Evolutionary conservation across 2,113 vertebrate species (phyloP).

Genomic region (Gavialis gangeticus): DNA sequence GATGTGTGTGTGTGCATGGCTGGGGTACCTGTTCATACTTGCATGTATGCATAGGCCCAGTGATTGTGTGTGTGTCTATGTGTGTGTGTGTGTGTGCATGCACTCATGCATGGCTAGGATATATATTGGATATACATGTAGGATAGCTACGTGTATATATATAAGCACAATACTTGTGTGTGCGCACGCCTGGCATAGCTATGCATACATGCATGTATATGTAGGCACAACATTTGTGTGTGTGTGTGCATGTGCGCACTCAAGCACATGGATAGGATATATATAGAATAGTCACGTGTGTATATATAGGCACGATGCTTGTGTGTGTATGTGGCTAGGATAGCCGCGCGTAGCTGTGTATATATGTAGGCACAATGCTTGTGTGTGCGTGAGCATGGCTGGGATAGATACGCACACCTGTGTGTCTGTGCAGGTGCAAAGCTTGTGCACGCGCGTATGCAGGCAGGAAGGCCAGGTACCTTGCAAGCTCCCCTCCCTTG

Average conservation of each 20-base stretch:
- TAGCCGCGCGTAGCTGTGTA: too few relatives aligned
- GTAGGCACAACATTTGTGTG: not conserved
- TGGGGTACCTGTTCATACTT: too few relatives aligned
- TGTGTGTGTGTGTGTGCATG: fast-evolving
- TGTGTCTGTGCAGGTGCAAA: not conserved
- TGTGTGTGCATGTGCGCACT: not conserved
- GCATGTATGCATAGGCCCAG: fast-evolving
- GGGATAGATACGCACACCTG: fast-evolving
- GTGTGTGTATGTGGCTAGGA: fast-evolving
- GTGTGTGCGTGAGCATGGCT: too few relatives aligned
- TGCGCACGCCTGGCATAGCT: fast-evolving
- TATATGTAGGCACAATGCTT: not conserved
- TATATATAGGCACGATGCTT: fast-evolving
- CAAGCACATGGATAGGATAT: too few relatives aligned
- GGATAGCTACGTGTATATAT: fast-evolving
- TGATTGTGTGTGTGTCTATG: fast-evolving
- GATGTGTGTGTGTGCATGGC: too few relatives aligned
- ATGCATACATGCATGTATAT: not conserved
- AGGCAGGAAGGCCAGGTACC: fast-evolving
- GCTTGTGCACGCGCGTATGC: not conserved
- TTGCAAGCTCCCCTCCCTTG: too few relatives aligned
- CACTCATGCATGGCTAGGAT: not conserved
- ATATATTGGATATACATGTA: too few relatives aligned
- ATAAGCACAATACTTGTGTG: fast-evolving
- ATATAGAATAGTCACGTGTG: too few relatives aligned